phyloP scores from a whole-genome alignment of 1,140 invertebrate species.

The Ganaspis sp. region DNA sequence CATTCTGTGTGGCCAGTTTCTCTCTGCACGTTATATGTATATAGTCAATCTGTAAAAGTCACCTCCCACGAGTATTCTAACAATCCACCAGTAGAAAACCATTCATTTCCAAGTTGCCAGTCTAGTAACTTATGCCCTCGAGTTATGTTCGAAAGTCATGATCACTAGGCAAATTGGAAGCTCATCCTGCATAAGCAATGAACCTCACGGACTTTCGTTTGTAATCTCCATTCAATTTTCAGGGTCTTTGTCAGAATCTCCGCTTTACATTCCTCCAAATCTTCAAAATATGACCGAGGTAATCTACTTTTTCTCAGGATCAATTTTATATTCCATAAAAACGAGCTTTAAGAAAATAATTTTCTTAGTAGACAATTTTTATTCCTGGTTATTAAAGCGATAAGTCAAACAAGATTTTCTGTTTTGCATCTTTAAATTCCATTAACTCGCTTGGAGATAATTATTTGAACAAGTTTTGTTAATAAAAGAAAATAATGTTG shows the following conservation, averaged over 20 bases:
- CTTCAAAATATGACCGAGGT: not conserved
- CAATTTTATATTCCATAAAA: no score
- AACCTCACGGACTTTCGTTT: not conserved
- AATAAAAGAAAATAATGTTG: no score
- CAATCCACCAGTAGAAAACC: not conserved
- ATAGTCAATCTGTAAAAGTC: constrained; percentile 16
- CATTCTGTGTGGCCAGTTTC: constrained; percentile 6
- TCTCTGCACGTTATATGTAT: not conserved
- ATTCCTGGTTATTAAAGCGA: no score
- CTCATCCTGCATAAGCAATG: constrained; percentile 22
- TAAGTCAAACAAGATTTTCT: no score
- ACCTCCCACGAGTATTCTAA: not conserved
- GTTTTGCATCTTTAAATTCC: no score
- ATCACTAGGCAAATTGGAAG: constrained; percentile 19
- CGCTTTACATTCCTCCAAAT: not conserved
- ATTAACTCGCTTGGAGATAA: no score
- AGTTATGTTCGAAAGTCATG: not conserved
- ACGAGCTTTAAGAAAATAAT: no score
- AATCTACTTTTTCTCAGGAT: no score
- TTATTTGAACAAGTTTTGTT: no score
- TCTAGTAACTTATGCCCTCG: not conserved
- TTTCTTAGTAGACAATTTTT: no score
- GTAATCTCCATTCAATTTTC: not conserved
- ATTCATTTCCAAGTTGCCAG: constrained; percentile 14
- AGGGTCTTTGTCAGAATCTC: not conserved